Percentiles rank a stretch among this genome's conserved stretches.
Conservation (phyloP, 2,113 vertebrate genomes). For the Cyanistes caeruleus region DNA sequence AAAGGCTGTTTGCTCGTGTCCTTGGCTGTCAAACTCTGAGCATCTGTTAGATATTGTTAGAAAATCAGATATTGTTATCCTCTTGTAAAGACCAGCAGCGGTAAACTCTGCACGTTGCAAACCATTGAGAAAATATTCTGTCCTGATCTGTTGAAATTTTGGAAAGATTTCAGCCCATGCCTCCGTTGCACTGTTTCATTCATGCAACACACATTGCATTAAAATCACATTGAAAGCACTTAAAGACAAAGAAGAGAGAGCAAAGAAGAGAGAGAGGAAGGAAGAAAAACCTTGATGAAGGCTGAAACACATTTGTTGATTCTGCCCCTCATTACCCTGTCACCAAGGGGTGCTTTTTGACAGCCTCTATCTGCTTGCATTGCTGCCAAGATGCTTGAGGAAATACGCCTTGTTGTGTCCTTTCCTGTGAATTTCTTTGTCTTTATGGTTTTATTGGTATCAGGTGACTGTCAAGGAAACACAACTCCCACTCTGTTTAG, state of each 20-base stretch:
- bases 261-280: neutral
- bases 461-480: neutral
- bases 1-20: neutral
- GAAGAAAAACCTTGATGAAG: neutral
- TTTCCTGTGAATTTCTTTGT: neutral
- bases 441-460: neutral
- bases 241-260: neutral
- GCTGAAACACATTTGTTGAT: neutral
- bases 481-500: neutral
- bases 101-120: neutral
- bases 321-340: neutral
- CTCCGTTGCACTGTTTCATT: neutral
- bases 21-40: neutral
- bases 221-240: neutral
- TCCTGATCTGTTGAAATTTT: neutral
- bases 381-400: neutral
- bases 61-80: neutral
- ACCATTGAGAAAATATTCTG: neutral
- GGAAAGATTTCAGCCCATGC: neutral
- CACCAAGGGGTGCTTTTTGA: neutral
- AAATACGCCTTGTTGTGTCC: neutral
- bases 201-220: neutral
- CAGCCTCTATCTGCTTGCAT: neutral
- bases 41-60: too few species aligned
- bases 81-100: neutral